Evolutionary conservation across 2,113 vertebrate genomes (phyloP), one percentile per base, ranked within the genome.

Genomic region (Thalassarche chlororhynchos): DNA sequence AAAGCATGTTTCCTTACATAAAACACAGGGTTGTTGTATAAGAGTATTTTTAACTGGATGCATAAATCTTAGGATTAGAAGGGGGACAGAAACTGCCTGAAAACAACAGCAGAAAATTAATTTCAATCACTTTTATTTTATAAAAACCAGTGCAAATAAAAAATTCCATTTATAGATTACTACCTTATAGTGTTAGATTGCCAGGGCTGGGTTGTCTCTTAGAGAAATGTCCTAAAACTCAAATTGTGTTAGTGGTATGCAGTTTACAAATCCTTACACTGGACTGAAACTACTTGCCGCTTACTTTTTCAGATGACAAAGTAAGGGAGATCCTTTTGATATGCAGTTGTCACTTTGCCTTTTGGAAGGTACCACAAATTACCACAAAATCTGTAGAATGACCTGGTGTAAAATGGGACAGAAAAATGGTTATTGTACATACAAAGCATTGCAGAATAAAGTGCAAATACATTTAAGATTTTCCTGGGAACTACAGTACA

Each of bases 341-440:
- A 99, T 98, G 98, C 98, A 99, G 61, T 99, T 99, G 76, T 98
- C 98, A 17, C 87, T 98, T 84, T 97, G 69, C 46, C 65, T 96
- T 51, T 98, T 96, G 81, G 99, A 99, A 64, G 98, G 98, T 80
- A 99, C 38, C 38, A 38, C 38, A 38, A 38, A 98, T 99, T 83
- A 99, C 98, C 75, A 99, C 98, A 90, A 99, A 99, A 94, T 99
- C 98, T 83, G 98, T 98, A 29, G 98, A 99, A 96, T 98, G 98
- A 61, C 98, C 98, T 99, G 92, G 40, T 65, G 32, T 84, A 90
- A 61, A 92, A 87, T 23, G 92, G 13, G 68, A 84, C 4, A 25
- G 51, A 77, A 86, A 60, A 80, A 60, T 23, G 2, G 12, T 82
- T 65, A 55, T 19, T 64, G 13, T n/a, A 18, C 38, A 16, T 49